Evolutionary conservation across 2,797 vertebrate genomes (phyloP).

Genomic region (Choloepus didactylus): DNA sequence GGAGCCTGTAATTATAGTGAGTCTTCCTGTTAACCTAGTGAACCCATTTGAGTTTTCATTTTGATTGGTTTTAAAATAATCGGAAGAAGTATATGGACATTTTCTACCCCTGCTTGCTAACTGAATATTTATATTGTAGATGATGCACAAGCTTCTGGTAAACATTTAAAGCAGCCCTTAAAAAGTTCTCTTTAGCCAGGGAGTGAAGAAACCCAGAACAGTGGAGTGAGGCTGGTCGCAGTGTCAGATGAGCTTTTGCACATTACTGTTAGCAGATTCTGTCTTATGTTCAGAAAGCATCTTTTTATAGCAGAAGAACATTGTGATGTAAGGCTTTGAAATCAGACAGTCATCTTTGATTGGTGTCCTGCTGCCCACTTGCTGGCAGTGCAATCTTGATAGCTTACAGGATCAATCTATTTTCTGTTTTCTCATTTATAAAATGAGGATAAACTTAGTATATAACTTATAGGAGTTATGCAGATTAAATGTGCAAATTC

Average conservation of each 20-base stretch:
- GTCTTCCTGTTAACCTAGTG: not conserved
- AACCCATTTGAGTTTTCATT: slow-evolving; percentile 15
- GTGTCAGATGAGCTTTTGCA: not conserved
- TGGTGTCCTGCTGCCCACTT: not conserved
- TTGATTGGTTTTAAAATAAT: not conserved
- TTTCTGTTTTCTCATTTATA: not conserved
- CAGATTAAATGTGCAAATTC: not conserved
- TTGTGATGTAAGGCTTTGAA: not conserved
- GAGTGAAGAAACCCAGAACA: not conserved
- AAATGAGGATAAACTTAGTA: not conserved
- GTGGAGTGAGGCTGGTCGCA: not conserved
- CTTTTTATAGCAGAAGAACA: not conserved
- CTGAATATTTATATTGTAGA: not conserved
- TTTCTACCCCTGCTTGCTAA: not conserved
- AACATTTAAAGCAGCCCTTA: not conserved
- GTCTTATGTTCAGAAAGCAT: not conserved
- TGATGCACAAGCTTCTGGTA: not conserved
- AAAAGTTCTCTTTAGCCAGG: not conserved
- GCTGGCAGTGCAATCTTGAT: not conserved
- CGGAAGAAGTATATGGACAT: not conserved
- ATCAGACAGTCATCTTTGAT: no score
- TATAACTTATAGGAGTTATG: not conserved
- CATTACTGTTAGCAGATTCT: not conserved
- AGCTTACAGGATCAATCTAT: not conserved
- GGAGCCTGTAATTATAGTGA: not conserved